Evolutionary conservation across 2,888 invertebrate species (phyloP), one percentile per base, ranked within the genome.

Genomic region (Dione vanillae): DNA sequence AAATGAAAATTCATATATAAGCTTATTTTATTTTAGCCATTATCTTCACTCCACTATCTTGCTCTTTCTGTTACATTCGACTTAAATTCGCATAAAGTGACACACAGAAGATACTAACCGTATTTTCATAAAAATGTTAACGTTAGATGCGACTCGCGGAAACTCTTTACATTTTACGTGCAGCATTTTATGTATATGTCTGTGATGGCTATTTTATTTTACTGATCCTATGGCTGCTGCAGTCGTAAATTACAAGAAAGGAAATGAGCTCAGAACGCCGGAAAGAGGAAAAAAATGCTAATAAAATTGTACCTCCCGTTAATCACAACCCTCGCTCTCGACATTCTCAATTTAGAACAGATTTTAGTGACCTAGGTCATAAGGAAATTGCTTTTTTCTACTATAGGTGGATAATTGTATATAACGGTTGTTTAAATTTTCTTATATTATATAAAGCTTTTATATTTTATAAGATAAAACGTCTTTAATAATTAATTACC

Each of bases 301-400:
- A 90, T 91, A 91, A 90, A 91, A 91, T 89, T 87, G 87, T 89
- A 87, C 89, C 86, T 88, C 83, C 81, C 83, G 88, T 90, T 90
- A 90, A 90, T 91, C 89, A 89, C 85, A 88, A 88, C 88, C 88
- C 87, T 81, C 83, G 82, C 80, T 75, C 73, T 72, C 76, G 73
- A 77, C 81, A 80, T 79, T 76, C 75, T 79, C 82, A 84, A 85
- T 85, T 85, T 83, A 83, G 85, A 86, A 84, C 86, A 85, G 88
- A 89, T 89, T 89, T 85, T 79, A 82, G 81, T 79, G 78, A 78
- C 71, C 75, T 75, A 74, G 79, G 77, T 73, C 78, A 77, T 75
- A 73, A 76, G 77, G 78, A 78, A 79, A 83, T 85, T 84, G 83
- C 84, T 85, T 83, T 83, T 80, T 82, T 78, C 80, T 66, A 64